Evolutionary conservation across 2,797 vertebrate species (phyloP).

Genomic region (Microctenopoma stevenorrisi): DNA sequence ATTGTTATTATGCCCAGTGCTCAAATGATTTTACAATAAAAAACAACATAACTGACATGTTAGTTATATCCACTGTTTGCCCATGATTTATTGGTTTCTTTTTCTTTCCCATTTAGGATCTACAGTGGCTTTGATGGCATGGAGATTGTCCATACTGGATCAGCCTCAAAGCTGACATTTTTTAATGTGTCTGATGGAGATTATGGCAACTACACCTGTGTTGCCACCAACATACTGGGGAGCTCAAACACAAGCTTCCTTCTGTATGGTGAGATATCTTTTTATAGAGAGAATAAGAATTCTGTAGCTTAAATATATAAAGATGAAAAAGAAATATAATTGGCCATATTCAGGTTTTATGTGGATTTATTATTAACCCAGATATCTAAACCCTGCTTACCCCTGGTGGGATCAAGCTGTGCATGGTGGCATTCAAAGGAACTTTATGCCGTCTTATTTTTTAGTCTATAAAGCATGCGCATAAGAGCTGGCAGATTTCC

Average conservation of each 20-base stretch:
- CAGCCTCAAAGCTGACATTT: conserved; percentile 92
- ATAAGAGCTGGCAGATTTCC: neutral
- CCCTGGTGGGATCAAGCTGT: neutral
- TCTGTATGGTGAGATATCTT: conserved; percentile 89
- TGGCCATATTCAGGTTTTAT: neutral
- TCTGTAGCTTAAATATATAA: neutral
- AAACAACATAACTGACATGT: neutral
- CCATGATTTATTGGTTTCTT: neutral
- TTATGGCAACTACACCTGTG: conserved; percentile 97
- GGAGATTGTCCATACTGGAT: conserved; percentile 88
- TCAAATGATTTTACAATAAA: neutral
- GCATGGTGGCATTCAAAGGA: neutral
- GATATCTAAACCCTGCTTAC: neutral
- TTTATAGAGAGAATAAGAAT: neutral
- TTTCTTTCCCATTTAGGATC: conserved; percentile 68
- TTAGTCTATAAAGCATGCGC: neutral
- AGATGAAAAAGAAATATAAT: neutral
- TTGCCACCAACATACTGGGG: conserved; percentile 94
- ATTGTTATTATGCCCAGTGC: too few relatives aligned
- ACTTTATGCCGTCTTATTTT: neutral
- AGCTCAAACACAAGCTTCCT: conserved; percentile 93
- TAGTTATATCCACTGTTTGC: neutral
- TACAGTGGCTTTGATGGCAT: conserved; percentile 87
- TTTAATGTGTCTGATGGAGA: conserved; percentile 95
- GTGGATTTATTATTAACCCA: neutral